Evolutionary conservation across 2,113 vertebrate species (phyloP).

Genomic region (Numida meleagris): DNA sequence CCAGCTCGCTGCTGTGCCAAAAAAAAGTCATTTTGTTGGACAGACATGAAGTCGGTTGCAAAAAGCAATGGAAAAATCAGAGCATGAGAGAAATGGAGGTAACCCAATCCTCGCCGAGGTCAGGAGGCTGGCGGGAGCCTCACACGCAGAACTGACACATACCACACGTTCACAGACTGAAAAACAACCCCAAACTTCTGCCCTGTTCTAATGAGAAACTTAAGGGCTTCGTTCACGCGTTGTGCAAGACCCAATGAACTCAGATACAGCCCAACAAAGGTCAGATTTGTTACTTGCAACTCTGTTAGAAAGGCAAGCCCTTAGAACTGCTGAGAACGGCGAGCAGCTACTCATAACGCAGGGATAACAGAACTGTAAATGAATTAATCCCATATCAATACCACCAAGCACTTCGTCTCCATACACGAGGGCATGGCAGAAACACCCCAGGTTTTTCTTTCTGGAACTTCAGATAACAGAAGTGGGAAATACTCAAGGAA

Average conservation of each 20-base stretch:
- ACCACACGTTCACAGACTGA: constrained; percentile 42
- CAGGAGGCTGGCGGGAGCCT: constrained; percentile 42
- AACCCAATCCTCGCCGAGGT: constrained; percentile 40
- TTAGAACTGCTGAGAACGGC: constrained; percentile 7
- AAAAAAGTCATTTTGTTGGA: background rate
- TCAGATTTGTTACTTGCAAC: constrained; percentile 23
- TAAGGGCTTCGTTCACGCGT: background rate
- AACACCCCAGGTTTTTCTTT: background rate
- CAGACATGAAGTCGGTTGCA: constrained; percentile 12
- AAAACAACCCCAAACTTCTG: constrained; percentile 54
- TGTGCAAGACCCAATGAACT: background rate
- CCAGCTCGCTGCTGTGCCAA: constrained; percentile 51
- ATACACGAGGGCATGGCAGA: constrained; percentile 10
- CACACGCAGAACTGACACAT: constrained; percentile 27
- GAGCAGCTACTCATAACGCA: constrained; percentile 38
- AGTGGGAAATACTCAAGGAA: background rate
- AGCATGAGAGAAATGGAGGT: constrained; percentile 39
- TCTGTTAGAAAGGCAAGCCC: constrained; percentile 35
- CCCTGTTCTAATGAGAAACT: constrained; percentile 43
- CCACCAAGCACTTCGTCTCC: constrained; percentile 20
- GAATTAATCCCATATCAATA: constrained; percentile 42
- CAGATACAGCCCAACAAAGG: constrained; percentile 12
- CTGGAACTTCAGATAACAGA: background rate
- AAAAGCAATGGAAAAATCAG: constrained; percentile 43
- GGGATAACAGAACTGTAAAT: constrained; percentile 53